These are phyloP conservation scores for Zaprionus capensis DNA, from an alignment of 1,140 invertebrate genomes.

Conservation along the genomic window DNA sequence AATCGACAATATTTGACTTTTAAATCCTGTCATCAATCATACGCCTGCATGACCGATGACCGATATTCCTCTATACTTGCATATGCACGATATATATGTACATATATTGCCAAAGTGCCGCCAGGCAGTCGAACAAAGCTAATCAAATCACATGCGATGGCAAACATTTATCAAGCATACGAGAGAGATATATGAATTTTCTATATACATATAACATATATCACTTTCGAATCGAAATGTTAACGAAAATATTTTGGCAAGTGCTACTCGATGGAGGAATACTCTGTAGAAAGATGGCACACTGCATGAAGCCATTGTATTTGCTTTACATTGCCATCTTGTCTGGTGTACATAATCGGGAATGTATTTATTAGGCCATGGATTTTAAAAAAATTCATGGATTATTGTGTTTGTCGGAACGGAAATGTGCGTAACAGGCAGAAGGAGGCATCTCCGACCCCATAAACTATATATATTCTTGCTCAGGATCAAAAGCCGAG, in stretches of 20 bases:
- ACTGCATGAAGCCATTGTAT: background rate
- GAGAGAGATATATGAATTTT: slow-evolving; percentile 13
- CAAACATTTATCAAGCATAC: slow-evolving; percentile 70
- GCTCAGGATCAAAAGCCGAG: too few species aligned
- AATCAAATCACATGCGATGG: slow-evolving; percentile 74
- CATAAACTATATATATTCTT: too few species aligned
- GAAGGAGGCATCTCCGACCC: too few species aligned
- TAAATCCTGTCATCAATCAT: slow-evolving; percentile 73
- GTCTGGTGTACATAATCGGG: background rate
- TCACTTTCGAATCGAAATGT: slow-evolving; percentile 22
- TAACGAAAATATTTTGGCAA: background rate
- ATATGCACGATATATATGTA: slow-evolving; percentile 28
- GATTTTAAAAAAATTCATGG: too few species aligned
- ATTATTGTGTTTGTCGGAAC: too few species aligned
- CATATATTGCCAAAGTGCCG: slow-evolving; percentile 46
- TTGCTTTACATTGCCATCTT: background rate
- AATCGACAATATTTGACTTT: slow-evolving; percentile 80
- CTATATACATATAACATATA: slow-evolving; percentile 12
- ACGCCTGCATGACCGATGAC: slow-evolving; percentile 1
- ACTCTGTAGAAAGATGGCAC: background rate
- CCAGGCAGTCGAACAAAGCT: slow-evolving; percentile 52
- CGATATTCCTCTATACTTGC: slow-evolving; percentile 26
- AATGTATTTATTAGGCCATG: too few species aligned
- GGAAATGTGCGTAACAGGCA: too few species aligned
- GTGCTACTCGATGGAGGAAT: background rate